Evolutionary conservation across 2,113 vertebrate species (phyloP), one percentile per base, ranked within the genome.

Genomic region (Caretta caretta): DNA sequence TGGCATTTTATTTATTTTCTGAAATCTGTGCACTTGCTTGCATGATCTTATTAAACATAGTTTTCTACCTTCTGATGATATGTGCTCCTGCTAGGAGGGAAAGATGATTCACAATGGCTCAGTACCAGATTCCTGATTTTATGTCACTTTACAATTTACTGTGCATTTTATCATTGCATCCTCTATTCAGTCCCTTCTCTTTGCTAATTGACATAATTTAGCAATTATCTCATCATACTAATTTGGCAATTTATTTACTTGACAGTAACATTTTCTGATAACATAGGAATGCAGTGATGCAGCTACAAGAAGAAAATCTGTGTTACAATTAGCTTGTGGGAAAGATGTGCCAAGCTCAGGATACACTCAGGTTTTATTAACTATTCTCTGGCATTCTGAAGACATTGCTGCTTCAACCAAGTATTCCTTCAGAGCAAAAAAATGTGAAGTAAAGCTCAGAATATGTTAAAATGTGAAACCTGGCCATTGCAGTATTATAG

Each of bases 241-340:
- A 84, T 83, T 92, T 93, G 59, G 7, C 20, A 49, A n/a, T 56
- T 87, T 11, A 50, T 87, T 81, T 95, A 85, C 92, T 76, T 87
- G 84, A 84, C 87, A 91, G 72, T 87, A 90, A 82, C 84, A 31
- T 50, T 84, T 90, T 72, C 83, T 90, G 81, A 82, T 20, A 93
- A 42, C 24, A 80, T 51, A 92, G 35, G 49, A 17, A 89, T 92
- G 88, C 88, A 54, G 9, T 84, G 46, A 46, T 16, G 38, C 56
- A 31, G 82, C 29, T 22, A 65, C 29, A 90, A 65, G 25, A 69
- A 50, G 59, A 17, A 11, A 49, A 75, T 27, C 14, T 16, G 11
- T 35, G 19, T 27, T 50, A 69, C n/a, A 80, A 72, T n/a, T 80
- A 46, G 6, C 46, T 50, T 72, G 22, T 54, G 46, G 46, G 25